Conservation (phyloP, 2,888 invertebrate genomes). For the Metopia argyrocephala region DNA sequence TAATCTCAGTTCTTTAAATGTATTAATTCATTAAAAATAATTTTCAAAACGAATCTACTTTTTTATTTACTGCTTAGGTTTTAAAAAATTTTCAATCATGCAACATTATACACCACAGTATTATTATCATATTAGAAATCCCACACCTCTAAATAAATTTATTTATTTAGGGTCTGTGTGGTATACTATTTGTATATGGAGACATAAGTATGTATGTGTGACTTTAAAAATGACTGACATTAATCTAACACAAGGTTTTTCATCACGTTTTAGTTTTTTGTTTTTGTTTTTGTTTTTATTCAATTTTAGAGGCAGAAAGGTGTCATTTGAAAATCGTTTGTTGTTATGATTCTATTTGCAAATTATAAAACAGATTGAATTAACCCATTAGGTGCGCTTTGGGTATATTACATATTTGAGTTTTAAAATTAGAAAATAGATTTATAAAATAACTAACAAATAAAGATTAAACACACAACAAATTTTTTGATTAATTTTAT, state of each 20-base stretch:
- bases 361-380: not conserved
- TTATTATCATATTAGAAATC: slow-evolving; percentile 47
- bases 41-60: not conserved
- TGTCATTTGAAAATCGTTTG: slow-evolving; percentile 2
- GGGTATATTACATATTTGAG: not conserved
- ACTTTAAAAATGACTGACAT: slow-evolving; percentile 30
- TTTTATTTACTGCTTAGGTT: not conserved
- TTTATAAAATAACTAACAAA: too few relatives aligned
- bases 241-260: slow-evolving; percentile 56
- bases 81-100: slow-evolving; percentile 9
- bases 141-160: slow-evolving; percentile 40
- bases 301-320: not conserved
- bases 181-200: too few relatives aligned
- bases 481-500: too few relatives aligned
- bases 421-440: too few relatives aligned
- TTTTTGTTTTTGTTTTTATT: slow-evolving; percentile 30
- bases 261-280: too few relatives aligned
- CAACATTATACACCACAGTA: slow-evolving; percentile 24
- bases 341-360: not conserved
- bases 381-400: not conserved
- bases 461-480: too few relatives aligned
- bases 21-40: slow-evolving; percentile 20
- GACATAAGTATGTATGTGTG: slow-evolving; percentile 10
- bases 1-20: slow-evolving; percentile 38
- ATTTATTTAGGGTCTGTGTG: not conserved